phyloP scores from a whole-genome alignment of 2,797 vertebrate species.

The Scolopax rusticola region DNA sequence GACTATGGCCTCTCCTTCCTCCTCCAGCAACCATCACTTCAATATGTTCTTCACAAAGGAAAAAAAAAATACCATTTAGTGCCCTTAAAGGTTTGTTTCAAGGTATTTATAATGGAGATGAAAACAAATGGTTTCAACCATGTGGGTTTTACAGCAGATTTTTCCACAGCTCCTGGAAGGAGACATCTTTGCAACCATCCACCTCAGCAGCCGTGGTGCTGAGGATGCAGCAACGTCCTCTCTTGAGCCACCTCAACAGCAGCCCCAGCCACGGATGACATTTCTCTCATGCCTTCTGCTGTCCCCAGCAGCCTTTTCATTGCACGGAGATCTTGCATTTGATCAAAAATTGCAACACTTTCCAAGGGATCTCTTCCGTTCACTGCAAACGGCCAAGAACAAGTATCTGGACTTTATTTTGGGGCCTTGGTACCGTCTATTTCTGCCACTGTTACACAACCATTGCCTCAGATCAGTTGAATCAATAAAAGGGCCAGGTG shows the following conservation, averaged over 20 bases:
- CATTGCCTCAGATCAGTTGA: not conserved
- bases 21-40: not conserved
- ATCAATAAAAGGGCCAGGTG: not conserved
- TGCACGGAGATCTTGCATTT: rapidly evolving
- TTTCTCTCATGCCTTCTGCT: not conserved
- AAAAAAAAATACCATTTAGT: not conserved
- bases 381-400: not conserved
- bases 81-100: not conserved
- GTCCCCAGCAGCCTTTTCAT: not conserved
- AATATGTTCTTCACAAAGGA: not conserved
- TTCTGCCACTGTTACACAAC: not conserved
- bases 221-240: not conserved
- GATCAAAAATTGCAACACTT: rapidly evolving
- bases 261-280: not conserved
- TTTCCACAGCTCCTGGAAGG: not conserved
- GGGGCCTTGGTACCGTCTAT: not conserved
- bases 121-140: not conserved
- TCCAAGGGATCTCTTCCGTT: not conserved
- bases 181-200: not conserved
- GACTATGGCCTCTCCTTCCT: not conserved
- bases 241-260: not conserved
- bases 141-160: not conserved
- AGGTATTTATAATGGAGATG: not conserved
- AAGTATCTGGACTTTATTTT: not conserved
- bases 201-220: not conserved